phyloP scores from a whole-genome alignment of 2,113 vertebrate genomes.

The Brachyistius frenatus region DNA sequence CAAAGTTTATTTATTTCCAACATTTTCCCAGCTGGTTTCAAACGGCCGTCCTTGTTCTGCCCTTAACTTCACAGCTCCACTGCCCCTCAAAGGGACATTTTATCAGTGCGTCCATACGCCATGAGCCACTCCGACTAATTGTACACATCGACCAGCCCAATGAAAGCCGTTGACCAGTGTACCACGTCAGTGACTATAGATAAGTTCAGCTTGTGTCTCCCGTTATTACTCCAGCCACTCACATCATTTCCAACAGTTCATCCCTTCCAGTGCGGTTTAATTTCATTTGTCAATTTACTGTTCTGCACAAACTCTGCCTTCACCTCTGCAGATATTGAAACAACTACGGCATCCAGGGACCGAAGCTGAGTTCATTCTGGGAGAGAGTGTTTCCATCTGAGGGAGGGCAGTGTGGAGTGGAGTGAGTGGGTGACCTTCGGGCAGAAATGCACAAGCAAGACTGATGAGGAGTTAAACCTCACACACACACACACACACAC shows the following conservation, averaged over 20 bases:
- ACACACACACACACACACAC: conserved; percentile 1
- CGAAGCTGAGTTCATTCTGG: background rate
- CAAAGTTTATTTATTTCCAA: conserved; percentile 31
- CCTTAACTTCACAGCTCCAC: conserved; percentile 44
- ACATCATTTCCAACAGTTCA: conserved; percentile 22
- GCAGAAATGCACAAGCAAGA: conserved; percentile 34
- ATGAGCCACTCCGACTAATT: conserved; percentile 49
- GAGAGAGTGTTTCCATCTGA: conserved; percentile 7
- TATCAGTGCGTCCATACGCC: conserved; percentile 55
- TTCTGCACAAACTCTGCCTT: conserved; percentile 38
- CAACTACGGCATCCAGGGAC: conserved; percentile 13
- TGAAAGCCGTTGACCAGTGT: conserved; percentile 35
- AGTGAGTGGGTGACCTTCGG: conserved; percentile 62
- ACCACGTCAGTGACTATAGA: conserved; percentile 29
- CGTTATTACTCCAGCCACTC: background rate
- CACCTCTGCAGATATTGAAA: conserved; percentile 35
- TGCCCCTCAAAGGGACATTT: conserved; percentile 50
- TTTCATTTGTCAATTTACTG: conserved; percentile 46
- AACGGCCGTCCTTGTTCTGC: conserved; percentile 48
- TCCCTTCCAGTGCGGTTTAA: conserved; percentile 23
- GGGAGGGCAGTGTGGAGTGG: background rate
- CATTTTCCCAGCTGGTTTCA: conserved; percentile 52
- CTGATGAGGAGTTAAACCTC: conserved; percentile 56
- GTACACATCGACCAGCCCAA: conserved; percentile 28
- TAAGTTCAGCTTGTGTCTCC: conserved; percentile 29